Evolutionary conservation across 2,797 vertebrate species (phyloP), one percentile per base, ranked within the genome.

Genomic region (Phyllotis vaccarum): DNA sequence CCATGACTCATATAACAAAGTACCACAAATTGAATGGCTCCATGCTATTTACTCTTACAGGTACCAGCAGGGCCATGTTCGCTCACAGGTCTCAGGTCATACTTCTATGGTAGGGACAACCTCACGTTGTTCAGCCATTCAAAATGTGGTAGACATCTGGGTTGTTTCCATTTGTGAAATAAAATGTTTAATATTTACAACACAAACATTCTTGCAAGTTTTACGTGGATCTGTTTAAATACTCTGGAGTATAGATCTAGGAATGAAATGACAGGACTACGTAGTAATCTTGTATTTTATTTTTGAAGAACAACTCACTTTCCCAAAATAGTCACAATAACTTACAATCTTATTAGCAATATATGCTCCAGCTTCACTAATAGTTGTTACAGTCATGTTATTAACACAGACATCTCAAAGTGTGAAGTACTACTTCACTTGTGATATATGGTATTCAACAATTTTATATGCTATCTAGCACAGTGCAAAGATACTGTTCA

Each of bases 61-160:
- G 16, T 66, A 9, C 27, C 29, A 17, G 52, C 72, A 78, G n/a
- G 12, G 22, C 70, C n/a, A 89, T 21, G 40, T 10, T 58, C 52
- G 62, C 78, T 72, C 54, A 52, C 49, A 52, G 43, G 21, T 29
- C 76, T 49, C 49, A 78, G 14, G 37, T 7, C 40, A 72, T 76
- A 89, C 79, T 49, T 96, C 10, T 27, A 82, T 0, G 34, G 31
- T 19, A 78, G 10, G 13, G 37, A 80, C 40, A 89, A 91, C 24
- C 8, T 86, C 24, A 86, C 81, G 89, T 91, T 89, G 85, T 81
- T 85, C 83, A 58, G 62, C 72, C n/a, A 94, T 64, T 91, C 34
- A 87, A 74, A 56, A 85, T 62, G 6, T 87, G 68, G 90, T 49
- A 62, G 46, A 80, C 27, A 86, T 34, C 22, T n/a, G 37, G 13